Evolutionary conservation across 2,113 vertebrate genomes (phyloP).

Genomic region (Prunella fulvescens): DNA sequence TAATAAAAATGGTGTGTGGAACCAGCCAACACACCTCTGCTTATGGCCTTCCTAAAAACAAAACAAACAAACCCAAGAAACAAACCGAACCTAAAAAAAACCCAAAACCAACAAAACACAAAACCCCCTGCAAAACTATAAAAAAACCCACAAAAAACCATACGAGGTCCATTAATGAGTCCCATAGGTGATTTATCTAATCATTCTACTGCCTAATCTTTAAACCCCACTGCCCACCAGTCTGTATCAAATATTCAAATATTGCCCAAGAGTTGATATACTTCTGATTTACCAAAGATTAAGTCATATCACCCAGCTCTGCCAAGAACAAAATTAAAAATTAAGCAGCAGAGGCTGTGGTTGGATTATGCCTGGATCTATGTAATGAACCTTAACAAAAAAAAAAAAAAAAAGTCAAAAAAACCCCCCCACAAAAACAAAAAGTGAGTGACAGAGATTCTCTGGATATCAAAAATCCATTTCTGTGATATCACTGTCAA

Average conservation of each 20-base stretch:
- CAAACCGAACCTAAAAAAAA: neutral
- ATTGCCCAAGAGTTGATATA: fast-evolving
- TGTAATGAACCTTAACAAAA: neutral
- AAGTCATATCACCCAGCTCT: neutral
- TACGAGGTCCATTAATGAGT: neutral
- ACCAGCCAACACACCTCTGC: neutral
- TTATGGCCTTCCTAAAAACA: neutral
- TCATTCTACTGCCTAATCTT: neutral
- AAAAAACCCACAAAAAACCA: neutral
- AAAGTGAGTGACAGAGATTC: neutral
- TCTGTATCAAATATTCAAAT: neutral
- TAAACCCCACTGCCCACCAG: neutral
- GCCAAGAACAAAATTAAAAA: neutral
- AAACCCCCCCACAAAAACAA: neutral
- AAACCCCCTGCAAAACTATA: fast-evolving
- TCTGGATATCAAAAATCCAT: neutral
- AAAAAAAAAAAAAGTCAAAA: neutral
- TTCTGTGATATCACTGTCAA: neutral
- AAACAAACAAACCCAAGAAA: neutral
- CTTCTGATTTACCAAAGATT: neutral
- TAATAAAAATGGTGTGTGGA: neutral
- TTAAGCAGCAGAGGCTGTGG: neutral
- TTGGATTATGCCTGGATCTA: neutral
- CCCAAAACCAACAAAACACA: fast-evolving
- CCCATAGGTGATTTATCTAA: neutral